Evolutionary conservation across 2,113 vertebrate genomes (phyloP).

Genomic region (Clupea harengus): DNA sequence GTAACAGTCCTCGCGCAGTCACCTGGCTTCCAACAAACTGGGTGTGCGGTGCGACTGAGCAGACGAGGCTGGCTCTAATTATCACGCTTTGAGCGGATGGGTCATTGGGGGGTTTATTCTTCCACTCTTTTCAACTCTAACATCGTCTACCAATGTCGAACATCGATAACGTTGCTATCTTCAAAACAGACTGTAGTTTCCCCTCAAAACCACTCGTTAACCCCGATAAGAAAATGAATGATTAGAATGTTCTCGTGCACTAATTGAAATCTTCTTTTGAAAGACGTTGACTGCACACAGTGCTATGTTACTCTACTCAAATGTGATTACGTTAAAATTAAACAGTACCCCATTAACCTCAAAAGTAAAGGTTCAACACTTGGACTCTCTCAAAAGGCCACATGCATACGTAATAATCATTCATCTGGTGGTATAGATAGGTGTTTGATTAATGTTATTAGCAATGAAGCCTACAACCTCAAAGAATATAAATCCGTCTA

Average conservation of each 20-base stretch:
- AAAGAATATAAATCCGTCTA: too few relatives aligned
- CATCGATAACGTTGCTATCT: not conserved
- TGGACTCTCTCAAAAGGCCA: too few relatives aligned
- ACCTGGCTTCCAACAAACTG: not conserved
- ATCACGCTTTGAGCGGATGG: not conserved
- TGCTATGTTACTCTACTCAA: not conserved
- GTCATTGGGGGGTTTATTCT: not conserved
- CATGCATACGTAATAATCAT: too few relatives aligned
- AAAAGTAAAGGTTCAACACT: too few relatives aligned
- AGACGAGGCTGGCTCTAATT: not conserved
- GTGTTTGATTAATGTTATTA: not conserved
- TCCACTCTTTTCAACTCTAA: not conserved
- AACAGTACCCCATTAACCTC: too few relatives aligned
- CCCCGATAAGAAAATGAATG: not conserved
- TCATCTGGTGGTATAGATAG: not conserved
- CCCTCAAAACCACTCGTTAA: not conserved
- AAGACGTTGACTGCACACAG: not conserved
- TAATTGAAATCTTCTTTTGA: not conserved
- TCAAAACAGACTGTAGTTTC: not conserved
- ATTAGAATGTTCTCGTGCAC: too few relatives aligned
- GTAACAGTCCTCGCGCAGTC: not conserved
- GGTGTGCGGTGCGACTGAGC: not conserved
- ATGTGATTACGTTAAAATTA: too few relatives aligned
- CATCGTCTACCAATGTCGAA: too few relatives aligned
- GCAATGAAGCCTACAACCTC: not conserved